A percentile compares a stretch with the other conserved stretches of the same genome.
phyloP scores from a whole-genome alignment of 1,140 invertebrate species.

The Drosophila subobscura region DNA sequence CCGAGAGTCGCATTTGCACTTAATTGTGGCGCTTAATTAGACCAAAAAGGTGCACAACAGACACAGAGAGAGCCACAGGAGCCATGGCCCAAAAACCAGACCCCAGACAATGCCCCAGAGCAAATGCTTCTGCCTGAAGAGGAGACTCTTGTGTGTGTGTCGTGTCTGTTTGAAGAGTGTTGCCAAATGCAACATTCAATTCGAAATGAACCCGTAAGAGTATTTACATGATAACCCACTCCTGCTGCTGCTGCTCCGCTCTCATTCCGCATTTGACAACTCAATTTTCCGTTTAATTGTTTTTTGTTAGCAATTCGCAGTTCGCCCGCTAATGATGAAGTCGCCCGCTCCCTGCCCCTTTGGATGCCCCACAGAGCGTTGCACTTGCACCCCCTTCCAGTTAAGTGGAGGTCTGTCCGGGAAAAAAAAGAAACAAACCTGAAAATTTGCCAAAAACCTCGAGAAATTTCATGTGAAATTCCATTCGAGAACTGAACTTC shows the following conservation, averaged over 20 bases:
- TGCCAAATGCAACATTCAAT: slow-evolving; percentile 52
- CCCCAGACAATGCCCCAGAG: slow-evolving; percentile 63
- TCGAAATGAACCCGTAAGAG: slow-evolving; percentile 38
- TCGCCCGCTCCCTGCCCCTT: not conserved
- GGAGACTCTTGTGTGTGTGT: slow-evolving; percentile 8
- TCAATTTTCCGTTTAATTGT: slow-evolving; percentile 74
- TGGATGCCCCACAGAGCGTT: slow-evolving; percentile 3
- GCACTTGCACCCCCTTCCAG: slow-evolving; percentile 17
- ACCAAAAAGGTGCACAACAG: slow-evolving; percentile 74
- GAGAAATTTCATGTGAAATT: slow-evolving; percentile 73
- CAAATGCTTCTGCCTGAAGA: slow-evolving; percentile 10
- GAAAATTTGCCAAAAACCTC: slow-evolving; percentile 24
- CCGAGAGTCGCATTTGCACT: slow-evolving; percentile 70
- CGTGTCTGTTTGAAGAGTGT: slow-evolving; percentile 34
- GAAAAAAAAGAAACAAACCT: not conserved
- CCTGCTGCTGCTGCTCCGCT: not conserved
- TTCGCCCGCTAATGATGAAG: slow-evolving; percentile 51
- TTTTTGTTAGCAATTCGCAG: slow-evolving; percentile 61
- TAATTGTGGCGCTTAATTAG: slow-evolving; percentile 81
- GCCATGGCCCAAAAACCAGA: slow-evolving; percentile 4
- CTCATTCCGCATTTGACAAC: slow-evolving; percentile 54
- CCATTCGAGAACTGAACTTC: slow-evolving; percentile 56
- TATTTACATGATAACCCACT: slow-evolving; percentile 62
- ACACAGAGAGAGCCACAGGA: slow-evolving; percentile 13
- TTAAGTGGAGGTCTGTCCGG: slow-evolving; percentile 31